Evolutionary conservation across 1,140 invertebrate genomes (phyloP), one percentile per base, ranked within the genome.

Genomic region (Drosophila mauritiana): DNA sequence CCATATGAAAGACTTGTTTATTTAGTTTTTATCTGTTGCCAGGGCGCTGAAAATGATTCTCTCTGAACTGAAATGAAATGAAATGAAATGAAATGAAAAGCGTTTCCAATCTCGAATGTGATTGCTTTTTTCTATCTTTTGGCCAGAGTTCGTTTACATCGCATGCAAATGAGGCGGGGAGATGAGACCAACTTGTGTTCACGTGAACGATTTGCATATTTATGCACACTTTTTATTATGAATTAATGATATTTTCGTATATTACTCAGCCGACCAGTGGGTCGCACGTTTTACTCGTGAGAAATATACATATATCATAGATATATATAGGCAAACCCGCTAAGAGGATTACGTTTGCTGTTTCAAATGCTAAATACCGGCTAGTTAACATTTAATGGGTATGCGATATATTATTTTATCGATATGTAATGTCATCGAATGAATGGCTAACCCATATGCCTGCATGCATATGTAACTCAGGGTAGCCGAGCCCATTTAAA

Each of bases 101-200:
- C 61, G 45, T 43, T 51, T 63, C 25, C 45, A 52, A 64, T 65
- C 37, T 31, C 27, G 13, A 55, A 45, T 53, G 49, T 27, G 40
- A 27, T 43, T 40, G 67, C 34, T 22, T 45, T 13, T 39, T 49
- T 31, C 13, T 51, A 51, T 13, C 42, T 27, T 13, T 20, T 45
- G 22, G 22, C 20, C 43, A 69, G 69, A 78, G 78, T 86, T 75
- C 83, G 79, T 88, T 88, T 88, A 82, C 82, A 86, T 75, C 58
- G 43, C 48, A 79, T 76, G 70, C 64, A 52, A 76, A 80, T 70
- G 43, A 49, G 43, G 27, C 49, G 51, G 39, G 27, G 46, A 43
- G 63, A 46, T 42, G 55, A 52, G 52, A 31, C 59, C 46, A 42
- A 58, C 43, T 36, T 43, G 40, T 54, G 51, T 73, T 78, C 82